Percentiles rank a stretch among this genome's conserved stretches.
These are phyloP conservation scores for Mastomys coucha DNA, from an alignment of 2,113 vertebrate species.

Conservation along the genomic window DNA sequence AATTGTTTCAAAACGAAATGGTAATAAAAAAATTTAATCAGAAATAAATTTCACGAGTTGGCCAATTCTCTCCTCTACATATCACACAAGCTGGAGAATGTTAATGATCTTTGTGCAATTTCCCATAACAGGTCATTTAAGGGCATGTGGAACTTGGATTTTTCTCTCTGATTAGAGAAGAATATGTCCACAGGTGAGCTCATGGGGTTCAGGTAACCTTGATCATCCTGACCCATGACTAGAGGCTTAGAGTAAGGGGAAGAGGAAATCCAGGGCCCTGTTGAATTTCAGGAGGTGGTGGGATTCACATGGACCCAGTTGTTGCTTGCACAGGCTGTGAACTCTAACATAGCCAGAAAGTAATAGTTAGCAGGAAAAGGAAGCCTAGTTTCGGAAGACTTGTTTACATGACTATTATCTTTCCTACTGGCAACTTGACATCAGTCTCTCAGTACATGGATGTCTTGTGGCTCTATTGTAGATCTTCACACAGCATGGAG, in stretches of 20 bases:
- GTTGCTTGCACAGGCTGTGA: neutral
- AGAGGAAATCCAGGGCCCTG: neutral
- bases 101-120: neutral
- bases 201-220: neutral
- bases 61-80: neutral
- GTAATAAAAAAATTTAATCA: neutral
- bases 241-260: neutral
- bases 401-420: neutral
- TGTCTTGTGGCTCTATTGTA: neutral
- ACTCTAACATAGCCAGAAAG: neutral
- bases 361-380: neutral
- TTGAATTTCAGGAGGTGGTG: neutral
- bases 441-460: neutral
- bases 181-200: too few relatives aligned
- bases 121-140: neutral
- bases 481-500: accelerated
- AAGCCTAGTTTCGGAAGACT: neutral
- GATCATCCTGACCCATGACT: neutral
- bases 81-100: neutral
- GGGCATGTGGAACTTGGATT: neutral
- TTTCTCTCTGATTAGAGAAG: neutral
- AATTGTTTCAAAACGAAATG: neutral
- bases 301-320: neutral
- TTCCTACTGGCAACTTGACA: neutral
- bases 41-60: neutral